Percentiles rank a stretch among this genome's conserved stretches.
These are phyloP conservation scores for Okapia johnstoni DNA, from an alignment of 2,113 vertebrate species.

Conservation along the genomic window DNA sequence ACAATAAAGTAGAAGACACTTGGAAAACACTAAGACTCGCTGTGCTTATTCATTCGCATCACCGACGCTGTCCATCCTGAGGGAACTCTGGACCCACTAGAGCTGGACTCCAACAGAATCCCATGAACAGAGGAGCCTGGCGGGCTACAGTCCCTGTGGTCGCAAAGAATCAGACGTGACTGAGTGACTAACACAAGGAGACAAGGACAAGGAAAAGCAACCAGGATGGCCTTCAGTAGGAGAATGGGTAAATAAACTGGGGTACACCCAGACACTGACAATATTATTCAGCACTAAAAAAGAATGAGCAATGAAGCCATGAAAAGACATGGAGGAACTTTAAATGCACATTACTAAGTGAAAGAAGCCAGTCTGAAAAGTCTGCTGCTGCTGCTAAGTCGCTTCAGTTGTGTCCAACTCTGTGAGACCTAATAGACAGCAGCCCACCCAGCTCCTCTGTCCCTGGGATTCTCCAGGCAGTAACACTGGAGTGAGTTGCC, in stretches of 20 bases:
- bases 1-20: too few relatives aligned
- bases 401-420: too few relatives aligned
- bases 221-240: neutral
- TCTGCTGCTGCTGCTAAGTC: neutral
- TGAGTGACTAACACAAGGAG: neutral
- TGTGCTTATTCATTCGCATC: too few relatives aligned
- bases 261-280: neutral
- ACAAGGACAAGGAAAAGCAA: neutral
- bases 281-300: neutral
- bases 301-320: neutral
- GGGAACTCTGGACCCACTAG: too few relatives aligned
- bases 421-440: too few relatives aligned
- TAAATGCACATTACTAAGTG: neutral
- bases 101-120: too few relatives aligned
- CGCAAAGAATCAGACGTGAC: neutral
- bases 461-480: too few relatives aligned
- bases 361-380: neutral
- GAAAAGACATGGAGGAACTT: neutral
- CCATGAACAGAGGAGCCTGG: neutral
- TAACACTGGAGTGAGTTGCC: too few relatives aligned
- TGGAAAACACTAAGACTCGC: too few relatives aligned
- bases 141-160: fast-evolving
- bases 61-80: too few relatives aligned
- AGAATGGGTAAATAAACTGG: neutral
- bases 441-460: too few relatives aligned